Conservation (phyloP, 64 coral and sea anemone species). For the Montipora cactus region DNA sequence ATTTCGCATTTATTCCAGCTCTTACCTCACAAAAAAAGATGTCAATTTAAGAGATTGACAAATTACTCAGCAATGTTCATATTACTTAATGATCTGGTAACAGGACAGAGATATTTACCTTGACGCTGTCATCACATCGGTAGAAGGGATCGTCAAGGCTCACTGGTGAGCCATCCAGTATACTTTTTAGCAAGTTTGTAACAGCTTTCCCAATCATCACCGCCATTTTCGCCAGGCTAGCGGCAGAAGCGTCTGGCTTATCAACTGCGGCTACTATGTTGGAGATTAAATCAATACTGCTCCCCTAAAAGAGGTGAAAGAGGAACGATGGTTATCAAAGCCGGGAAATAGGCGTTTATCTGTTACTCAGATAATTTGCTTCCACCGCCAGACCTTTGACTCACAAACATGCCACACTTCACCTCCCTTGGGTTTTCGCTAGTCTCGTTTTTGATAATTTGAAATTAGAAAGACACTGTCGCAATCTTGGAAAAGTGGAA, state of each 20-base stretch:
- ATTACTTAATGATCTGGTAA: not conserved
- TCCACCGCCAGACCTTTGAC: too few relatives aligned
- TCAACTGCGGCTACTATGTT: constrained; percentile 1
- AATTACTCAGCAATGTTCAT: not conserved
- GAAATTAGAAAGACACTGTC: too few relatives aligned
- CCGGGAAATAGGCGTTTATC: not conserved
- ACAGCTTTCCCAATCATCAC: not conserved
- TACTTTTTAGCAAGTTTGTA: not conserved
- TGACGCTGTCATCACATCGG: not conserved
- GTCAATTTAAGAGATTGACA: too few relatives aligned
- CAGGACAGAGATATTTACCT: not conserved
- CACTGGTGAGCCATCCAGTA: constrained; percentile 1
- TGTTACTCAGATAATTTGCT: too few relatives aligned
- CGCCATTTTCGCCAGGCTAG: constrained; percentile 9
- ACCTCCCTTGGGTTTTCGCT: too few relatives aligned
- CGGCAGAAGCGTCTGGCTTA: not conserved
- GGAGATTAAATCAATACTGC: not conserved
- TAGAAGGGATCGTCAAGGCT: not conserved
- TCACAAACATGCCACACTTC: too few relatives aligned
- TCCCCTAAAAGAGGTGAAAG: not conserved
- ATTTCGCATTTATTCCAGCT: too few relatives aligned
- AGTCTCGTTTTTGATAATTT: too few relatives aligned
- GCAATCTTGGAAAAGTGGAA: too few relatives aligned
- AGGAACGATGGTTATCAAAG: not conserved
- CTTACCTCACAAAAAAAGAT: too few relatives aligned